Evolutionary conservation across 1,140 invertebrate genomes (phyloP).

Genomic region (Adoxophyes honmai): DNA sequence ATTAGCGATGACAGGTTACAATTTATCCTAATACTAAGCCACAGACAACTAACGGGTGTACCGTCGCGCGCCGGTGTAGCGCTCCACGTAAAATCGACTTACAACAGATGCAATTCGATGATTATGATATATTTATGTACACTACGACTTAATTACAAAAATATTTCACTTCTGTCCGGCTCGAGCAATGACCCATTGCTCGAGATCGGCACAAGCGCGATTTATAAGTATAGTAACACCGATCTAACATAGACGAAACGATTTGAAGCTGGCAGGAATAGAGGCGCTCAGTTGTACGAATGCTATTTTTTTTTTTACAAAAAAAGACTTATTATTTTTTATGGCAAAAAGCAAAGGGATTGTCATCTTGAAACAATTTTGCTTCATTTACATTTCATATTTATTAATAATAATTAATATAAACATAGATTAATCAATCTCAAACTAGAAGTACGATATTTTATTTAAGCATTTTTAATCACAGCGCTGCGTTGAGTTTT

Average conservation of each 20-base stretch:
- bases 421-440: no score
- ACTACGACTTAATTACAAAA: constrained; percentile 7
- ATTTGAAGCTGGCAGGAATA: constrained; percentile 31
- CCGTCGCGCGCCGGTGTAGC: background rate
- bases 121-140: constrained; percentile 1
- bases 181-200: background rate
- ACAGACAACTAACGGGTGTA: background rate
- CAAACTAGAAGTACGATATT: no score
- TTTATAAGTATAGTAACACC: background rate
- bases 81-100: background rate
- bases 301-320: background rate
- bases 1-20: no score
- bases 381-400: no score
- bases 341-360: no score
- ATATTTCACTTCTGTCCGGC: background rate
- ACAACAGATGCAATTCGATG: constrained; percentile 3
- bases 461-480: no score
- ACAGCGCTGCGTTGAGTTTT: no score
- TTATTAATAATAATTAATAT: no score
- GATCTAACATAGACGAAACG: no score
- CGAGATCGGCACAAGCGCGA: background rate
- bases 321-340: background rate
- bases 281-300: background rate
- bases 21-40: no score
- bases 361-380: no score